phyloP scores from a whole-genome alignment of 2,888 invertebrate genomes.

The Cactoblastis cactorum region DNA sequence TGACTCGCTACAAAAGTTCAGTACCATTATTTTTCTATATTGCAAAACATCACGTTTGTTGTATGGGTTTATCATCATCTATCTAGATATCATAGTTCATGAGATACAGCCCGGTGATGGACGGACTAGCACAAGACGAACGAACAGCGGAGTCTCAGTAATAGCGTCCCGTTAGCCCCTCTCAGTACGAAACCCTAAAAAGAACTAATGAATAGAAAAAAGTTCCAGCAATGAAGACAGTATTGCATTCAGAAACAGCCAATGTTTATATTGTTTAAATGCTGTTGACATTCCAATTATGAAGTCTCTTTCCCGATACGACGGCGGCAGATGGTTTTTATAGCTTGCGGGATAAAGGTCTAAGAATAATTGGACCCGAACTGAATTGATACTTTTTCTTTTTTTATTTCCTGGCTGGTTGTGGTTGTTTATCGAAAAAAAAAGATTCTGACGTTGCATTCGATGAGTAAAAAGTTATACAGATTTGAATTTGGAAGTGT shows the following conservation, averaged over 20 bases:
- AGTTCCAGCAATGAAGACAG: background rate
- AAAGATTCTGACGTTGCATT: background rate
- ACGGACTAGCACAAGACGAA: no score
- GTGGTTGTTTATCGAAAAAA: background rate
- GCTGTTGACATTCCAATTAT: slow-evolving; percentile 14
- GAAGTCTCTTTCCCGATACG: slow-evolving; percentile 4
- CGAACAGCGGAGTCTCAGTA: no score
- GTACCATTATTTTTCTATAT: no score
- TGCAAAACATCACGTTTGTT: no score
- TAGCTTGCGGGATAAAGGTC: slow-evolving; percentile 1
- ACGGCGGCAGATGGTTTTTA: slow-evolving; percentile 11
- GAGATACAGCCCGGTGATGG: no score
- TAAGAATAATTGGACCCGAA: slow-evolving; percentile 9
- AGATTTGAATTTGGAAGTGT: no score
- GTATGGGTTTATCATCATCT: no score
- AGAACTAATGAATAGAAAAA: background rate
- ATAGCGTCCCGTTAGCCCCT: no score
- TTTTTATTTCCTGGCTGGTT: background rate
- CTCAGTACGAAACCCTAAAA: no score
- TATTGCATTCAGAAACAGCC: background rate
- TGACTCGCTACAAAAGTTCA: no score
- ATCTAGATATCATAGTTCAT: no score
- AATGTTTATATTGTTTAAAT: slow-evolving; percentile 14
- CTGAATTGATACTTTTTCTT: slow-evolving; percentile 8
- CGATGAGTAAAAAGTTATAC: no score